Conservation (phyloP, 64 coral and sea anemone genomes). For the Montipora capricornis region DNA sequence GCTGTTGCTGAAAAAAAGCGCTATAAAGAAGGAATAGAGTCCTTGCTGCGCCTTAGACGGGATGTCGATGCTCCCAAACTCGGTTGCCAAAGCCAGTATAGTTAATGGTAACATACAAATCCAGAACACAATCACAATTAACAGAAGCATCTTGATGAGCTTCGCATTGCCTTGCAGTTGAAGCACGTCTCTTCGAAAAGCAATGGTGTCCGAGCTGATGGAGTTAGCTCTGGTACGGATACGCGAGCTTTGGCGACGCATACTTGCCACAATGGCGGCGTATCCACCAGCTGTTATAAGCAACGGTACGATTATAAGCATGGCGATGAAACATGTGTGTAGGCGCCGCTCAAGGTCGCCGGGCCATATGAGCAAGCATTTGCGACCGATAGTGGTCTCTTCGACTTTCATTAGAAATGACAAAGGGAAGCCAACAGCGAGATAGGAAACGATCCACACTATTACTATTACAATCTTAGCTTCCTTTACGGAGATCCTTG, state of each 20-base stretch:
- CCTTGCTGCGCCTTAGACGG: constrained; percentile 38
- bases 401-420: constrained; percentile 58
- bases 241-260: constrained; percentile 69
- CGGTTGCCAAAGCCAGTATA: constrained; percentile 74
- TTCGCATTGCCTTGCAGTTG: constrained; percentile 56
- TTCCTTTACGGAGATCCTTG: constrained; percentile 42
- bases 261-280: constrained; percentile 55
- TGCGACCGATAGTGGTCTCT: constrained; percentile 9
- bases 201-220: constrained; percentile 14
- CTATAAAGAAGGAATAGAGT: constrained; percentile 57
- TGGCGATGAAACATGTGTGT: constrained; percentile 69
- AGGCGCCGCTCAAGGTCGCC: constrained; percentile 54
- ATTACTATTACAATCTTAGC: constrained; percentile 78
- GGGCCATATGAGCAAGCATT: constrained; percentile 73
- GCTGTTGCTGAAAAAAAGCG: constrained; percentile 88
- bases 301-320: constrained; percentile 80
- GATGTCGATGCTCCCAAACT: constrained; percentile 70
- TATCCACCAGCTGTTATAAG: constrained; percentile 81
- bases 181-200: constrained; percentile 55
- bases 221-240: constrained; percentile 51
- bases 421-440: constrained; percentile 85
- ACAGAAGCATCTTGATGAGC: constrained; percentile 84
- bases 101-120: constrained; percentile 86
- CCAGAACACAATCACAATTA: constrained; percentile 90
- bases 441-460: constrained; percentile 87